Evolutionary conservation across 2,113 vertebrate species (phyloP), one percentile per base, ranked within the genome.

Genomic region (Argyrosomus japonicus): DNA sequence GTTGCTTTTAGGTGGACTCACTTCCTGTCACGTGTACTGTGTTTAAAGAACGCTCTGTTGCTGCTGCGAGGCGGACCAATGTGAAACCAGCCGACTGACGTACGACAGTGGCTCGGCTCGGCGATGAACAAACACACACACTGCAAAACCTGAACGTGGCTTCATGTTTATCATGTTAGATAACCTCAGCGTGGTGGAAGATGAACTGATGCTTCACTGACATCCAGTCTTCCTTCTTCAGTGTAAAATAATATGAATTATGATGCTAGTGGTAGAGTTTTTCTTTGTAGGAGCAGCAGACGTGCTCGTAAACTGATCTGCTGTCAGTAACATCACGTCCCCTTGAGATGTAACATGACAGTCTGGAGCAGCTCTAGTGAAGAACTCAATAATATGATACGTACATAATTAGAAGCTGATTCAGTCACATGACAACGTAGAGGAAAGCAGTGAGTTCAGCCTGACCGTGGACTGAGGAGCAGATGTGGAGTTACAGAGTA

Each of bases 1-100:
- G 40, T 21, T 56, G 64, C 51, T 75, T 56, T 72, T 32, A 53
- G 54, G 29, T 23, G 4, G 8, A 18, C 19, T 68, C 12, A 68
- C 10, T 51, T 43, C 19, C 53, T 72, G 65, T 69, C 6, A 21
- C 68, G 36, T 67, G 19, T 36, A 60, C 57, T 51, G 43, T 47
- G 47, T 64, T 71, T 50, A 68, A 65, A 3, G 19, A 43, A 60
- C 47, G n/a, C 63, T 68, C 32, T 70, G 11, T 62, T 54, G n/a
- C 18, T 47, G n/a, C 19, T 60, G 48, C 65, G 51, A 58, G 43
- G 21, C 4, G 10, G 40, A 58, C 4, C 29, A 11, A 61, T 61
- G 69, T 51, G 57, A 14, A 58, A 68, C 21, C 21, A 56, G 54
- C 29, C 17, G 27, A 19, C 29, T 62, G 17, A 43, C 43, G 43